Evolutionary conservation across 2,888 invertebrate genomes (phyloP), one percentile per base, ranked within the genome.

Genomic region (Mesorhabditis sp.): DNA sequence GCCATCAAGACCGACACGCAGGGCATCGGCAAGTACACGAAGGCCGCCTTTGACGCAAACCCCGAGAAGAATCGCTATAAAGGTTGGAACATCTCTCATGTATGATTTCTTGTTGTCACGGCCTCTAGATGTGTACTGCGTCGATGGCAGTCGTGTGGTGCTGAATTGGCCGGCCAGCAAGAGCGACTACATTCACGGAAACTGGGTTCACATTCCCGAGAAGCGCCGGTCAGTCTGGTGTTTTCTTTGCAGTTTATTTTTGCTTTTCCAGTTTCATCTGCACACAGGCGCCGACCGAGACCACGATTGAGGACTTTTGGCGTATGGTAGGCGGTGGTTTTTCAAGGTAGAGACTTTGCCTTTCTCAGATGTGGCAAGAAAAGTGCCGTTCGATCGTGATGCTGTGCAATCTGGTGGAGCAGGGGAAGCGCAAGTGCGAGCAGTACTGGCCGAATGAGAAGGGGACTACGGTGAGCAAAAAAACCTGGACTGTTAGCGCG

Each of bases 161-260:
- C 72, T 82, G 44, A 74, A 66, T 13, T 80, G 73, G 70, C 80
- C 78, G 3, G 74, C 71, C 42, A 62, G 43, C 4, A 15, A 69
- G 5, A 72, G 72, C 44, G 82, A 82, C 68, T 82, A 82, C 68
- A 73, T 82, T 4, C 82, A 82, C 70, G 82, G 80, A 15, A 82
- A 82, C 66, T 81, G 76, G 76, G 81, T 81, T n/a, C 74, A 72
- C 42, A 68, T 70, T 15, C 63, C 66, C 4, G 72, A 72, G 69
- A 67, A 28, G 66, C 67, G 63, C 74, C 28, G 28, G 28, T 28
- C 28, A 28, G 28, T 28, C 28, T 28, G 28, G 28, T 28, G 28
- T 28, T 28, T 28, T 28, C 28, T 28, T 28, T 28, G 28, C 28
- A 28, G 28, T 28, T 28, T 28, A 28, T 28, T 28, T 28, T 28